These are phyloP conservation scores for Toxostoma redivivum DNA, from an alignment of 2,113 vertebrate genomes.

Conservation along the genomic window DNA sequence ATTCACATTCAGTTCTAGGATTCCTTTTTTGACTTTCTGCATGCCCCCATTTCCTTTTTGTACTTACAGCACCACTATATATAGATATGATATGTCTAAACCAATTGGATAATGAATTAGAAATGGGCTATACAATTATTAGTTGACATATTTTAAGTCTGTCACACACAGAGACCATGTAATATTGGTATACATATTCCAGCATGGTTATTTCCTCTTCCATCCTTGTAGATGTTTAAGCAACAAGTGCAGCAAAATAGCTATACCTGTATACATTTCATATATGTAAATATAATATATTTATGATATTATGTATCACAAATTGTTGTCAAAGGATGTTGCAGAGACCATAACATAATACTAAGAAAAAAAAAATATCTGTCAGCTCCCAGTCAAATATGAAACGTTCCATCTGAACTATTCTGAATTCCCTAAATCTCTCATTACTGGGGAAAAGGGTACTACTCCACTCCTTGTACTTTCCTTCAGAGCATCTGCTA, in stretches of 20 bases:
- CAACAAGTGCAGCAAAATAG: background rate
- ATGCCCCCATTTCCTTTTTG: background rate
- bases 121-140: background rate
- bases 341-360: background rate
- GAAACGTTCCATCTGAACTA: background rate
- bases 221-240: background rate
- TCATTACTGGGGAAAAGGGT: background rate
- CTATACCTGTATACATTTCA: background rate
- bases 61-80: background rate
- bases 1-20: background rate
- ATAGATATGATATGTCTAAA: background rate
- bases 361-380: background rate
- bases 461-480: background rate
- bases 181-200: background rate
- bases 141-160: background rate
- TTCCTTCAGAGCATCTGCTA: background rate
- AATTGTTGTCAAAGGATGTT: background rate
- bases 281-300: too few relatives aligned
- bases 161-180: background rate
- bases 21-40: background rate
- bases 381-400: background rate
- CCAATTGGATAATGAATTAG: background rate
- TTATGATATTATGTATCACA: background rate
- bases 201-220: background rate
- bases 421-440: background rate